These are phyloP conservation scores for Rhea pennata DNA, from an alignment of 2,113 vertebrate species.

Conservation along the genomic window DNA sequence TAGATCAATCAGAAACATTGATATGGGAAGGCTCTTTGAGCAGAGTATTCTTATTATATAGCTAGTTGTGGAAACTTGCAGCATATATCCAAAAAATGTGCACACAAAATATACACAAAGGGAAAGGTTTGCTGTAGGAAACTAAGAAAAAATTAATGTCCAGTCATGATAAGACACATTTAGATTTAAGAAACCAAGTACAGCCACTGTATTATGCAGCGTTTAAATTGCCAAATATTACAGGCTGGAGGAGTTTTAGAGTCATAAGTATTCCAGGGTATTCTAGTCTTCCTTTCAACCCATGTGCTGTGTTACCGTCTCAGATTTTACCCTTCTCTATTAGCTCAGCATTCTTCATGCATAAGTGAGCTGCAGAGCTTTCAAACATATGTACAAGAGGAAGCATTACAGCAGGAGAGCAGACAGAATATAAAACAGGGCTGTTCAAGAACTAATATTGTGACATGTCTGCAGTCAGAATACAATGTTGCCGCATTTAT, in stretches of 20 bases:
- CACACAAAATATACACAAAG: not conserved
- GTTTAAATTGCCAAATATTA: not conserved
- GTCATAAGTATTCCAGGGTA: not conserved
- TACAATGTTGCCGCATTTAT: not conserved
- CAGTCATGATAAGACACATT: not conserved
- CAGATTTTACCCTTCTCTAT: not conserved
- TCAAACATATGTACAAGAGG: not conserved
- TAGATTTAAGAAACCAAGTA: not conserved
- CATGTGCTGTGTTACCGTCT: not conserved
- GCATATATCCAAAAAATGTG: not conserved
- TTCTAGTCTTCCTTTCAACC: not conserved
- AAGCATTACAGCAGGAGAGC: not conserved
- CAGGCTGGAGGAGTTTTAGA: not conserved
- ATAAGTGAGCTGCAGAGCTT: not conserved
- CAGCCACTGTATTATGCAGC: not conserved
- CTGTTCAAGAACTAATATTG: not conserved
- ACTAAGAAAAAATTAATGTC: not conserved
- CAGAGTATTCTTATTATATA: not conserved
- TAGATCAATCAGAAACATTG: not conserved
- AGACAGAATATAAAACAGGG: rapidly evolving
- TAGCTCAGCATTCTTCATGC: not conserved
- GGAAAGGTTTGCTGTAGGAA: not conserved
- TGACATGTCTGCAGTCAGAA: not conserved
- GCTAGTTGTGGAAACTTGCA: not conserved
- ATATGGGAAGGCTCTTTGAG: not conserved